A percentile compares a stretch with the other conserved stretches of the same genome.
Conservation (phyloP, 2,888 invertebrate species). For the Apamea sordens region DNA sequence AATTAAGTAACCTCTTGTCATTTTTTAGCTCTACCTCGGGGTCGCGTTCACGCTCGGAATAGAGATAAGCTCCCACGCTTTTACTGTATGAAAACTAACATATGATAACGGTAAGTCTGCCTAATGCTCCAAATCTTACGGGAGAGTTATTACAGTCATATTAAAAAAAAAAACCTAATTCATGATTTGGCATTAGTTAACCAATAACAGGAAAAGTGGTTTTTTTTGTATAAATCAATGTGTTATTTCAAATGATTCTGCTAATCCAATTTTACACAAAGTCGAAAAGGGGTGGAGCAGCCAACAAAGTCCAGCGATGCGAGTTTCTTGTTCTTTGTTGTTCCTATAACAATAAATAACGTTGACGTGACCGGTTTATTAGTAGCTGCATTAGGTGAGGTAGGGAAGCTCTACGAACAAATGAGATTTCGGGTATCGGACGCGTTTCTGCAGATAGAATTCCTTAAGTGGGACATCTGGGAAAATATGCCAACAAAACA, state of each 20-base stretch:
- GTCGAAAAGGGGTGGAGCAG: constrained; percentile 73
- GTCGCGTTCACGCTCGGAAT: background rate
- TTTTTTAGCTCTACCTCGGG: constrained; percentile 27
- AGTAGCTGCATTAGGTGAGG: constrained; percentile 83
- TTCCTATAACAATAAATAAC: constrained; percentile 88
- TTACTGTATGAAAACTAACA: constrained; percentile 21
- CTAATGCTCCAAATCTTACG: background rate
- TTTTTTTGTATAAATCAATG: constrained; percentile 15
- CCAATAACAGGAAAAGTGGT: background rate
- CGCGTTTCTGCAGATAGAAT: constrained; percentile 76
- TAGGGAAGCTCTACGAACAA: constrained; percentile 77
- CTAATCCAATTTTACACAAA: constrained; percentile 56
- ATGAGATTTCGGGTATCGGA: constrained; percentile 79
- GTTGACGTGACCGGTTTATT: constrained; percentile 88
- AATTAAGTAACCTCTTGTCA: constrained; percentile 33
- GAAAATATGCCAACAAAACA: constrained; percentile 75
- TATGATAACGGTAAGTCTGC: constrained; percentile 10
- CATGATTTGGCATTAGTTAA: background rate
- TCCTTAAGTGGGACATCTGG: constrained; percentile 74
- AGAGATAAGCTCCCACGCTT: constrained; percentile 15
- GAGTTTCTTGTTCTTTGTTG: constrained; percentile 83
- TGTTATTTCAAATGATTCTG: constrained; percentile 27
- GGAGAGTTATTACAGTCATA: background rate
- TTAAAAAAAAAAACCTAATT: background rate
- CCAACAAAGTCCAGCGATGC: constrained; percentile 78